phyloP scores from a whole-genome alignment of 2,888 invertebrate genomes.

The Erpobdella octoculata region DNA sequence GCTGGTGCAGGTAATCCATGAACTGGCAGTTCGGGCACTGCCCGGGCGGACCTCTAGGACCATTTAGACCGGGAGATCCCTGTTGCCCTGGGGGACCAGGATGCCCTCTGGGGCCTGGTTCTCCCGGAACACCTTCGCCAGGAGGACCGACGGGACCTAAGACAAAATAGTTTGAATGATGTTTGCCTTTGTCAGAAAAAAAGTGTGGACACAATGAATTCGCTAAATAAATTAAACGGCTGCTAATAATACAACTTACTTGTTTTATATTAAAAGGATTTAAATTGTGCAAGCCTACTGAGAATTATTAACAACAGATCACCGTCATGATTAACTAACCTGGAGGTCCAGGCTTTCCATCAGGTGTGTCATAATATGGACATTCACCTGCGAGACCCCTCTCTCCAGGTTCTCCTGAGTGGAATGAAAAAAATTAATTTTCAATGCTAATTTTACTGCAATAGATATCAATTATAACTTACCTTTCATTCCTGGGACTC shows the following conservation, averaged over 20 bases:
- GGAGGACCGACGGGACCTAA: conserved; percentile 65
- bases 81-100: conserved; percentile 42
- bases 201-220: too few species aligned
- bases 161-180: conserved; percentile 68
- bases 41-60: conserved; percentile 19
- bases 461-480: not conserved
- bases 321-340: not conserved
- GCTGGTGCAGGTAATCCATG: conserved; percentile 16
- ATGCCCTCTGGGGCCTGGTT: conserved; percentile 24
- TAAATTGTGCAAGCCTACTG: not conserved
- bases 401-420: conserved; percentile 54
- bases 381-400: conserved; percentile 63
- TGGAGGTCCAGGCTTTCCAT: conserved; percentile 12
- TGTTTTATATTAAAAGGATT: not conserved
- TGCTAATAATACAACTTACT: too few species aligned
- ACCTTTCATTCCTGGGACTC: conserved; percentile 45
- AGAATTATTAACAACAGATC: not conserved
- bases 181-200: too few species aligned
- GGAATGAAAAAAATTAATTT: not conserved
- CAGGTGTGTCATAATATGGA: not conserved
- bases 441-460: not conserved
- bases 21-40: conserved; percentile 20
- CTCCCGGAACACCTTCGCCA: conserved; percentile 51
- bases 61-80: conserved; percentile 40
- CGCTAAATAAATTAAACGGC: too few species aligned